Conservation (phyloP, 23 tunicate species). For the Halocynthia roretzi region DNA sequence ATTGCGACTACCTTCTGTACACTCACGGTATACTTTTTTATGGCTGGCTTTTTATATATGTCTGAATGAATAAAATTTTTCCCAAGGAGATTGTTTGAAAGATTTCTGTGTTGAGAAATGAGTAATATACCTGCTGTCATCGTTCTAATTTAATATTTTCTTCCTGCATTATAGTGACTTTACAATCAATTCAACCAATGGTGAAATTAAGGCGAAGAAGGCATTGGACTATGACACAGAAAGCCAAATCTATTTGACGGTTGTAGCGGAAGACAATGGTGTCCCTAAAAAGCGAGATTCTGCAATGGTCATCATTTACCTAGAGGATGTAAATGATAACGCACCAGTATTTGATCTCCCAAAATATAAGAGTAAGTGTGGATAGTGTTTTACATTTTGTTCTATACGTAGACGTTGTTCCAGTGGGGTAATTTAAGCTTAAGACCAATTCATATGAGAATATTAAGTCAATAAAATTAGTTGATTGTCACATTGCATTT, state of each 20-base stretch:
- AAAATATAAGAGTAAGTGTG: constrained; percentile 36
- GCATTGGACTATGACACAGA: constrained; percentile 48
- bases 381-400: too few species aligned
- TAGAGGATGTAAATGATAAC: constrained; percentile 83
- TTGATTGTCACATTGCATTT: neutral
- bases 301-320: constrained; percentile 43
- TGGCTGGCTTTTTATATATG: too few species aligned
- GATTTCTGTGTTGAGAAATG: too few species aligned
- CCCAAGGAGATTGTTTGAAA: too few species aligned
- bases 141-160: neutral
- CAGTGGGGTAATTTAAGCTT: too few species aligned
- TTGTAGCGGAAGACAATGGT: constrained; percentile 71
- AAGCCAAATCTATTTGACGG: constrained; percentile 21
- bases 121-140: too few species aligned
- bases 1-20: too few species aligned
- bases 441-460: too few species aligned
- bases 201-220: constrained; percentile 42
- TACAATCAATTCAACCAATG: constrained; percentile 37
- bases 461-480: too few species aligned
- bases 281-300: constrained; percentile 40
- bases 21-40: too few species aligned
- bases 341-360: constrained; percentile 71
- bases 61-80: too few species aligned
- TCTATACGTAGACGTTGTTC: too few species aligned
- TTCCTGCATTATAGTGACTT: constrained; percentile 48